Base-by-base conservation (phyloP, 2,888 invertebrate genomes). In the Sicus ferrugineus region DNA sequence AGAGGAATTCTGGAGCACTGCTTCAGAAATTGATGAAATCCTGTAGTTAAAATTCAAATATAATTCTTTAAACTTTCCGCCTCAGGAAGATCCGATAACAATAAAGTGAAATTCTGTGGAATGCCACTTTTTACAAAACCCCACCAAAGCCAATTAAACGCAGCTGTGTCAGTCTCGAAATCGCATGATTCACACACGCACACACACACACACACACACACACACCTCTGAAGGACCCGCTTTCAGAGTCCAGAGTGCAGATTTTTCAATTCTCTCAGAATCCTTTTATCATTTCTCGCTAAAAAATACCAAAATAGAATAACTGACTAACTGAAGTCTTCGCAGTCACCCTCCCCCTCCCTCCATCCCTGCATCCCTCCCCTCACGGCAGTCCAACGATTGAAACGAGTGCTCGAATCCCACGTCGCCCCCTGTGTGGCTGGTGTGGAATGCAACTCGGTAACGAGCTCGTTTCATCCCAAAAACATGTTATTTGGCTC, bases 111-210 rank as follows among this genome's bases (percentile, higher is more conserved):
- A 42, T 42, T 42, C n/a, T 42, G n/a, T 42, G 42, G n/a, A 42
- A 42, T 42, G 42, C 42, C 14, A n/a, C 14, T 14, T 42, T 42
- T 4, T n/a, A 42, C n/a, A n/a, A 42, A 42, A 34, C 54, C 3
- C 34, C n/a, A 21, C 26, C 28, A 26, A 5, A 5, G n/a, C 62
- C 62, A 62, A 62, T 62, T 62, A 62, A 28, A 46, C 46, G 26
- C 62, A 46, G 16, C 48, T 65, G 52, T 52, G 23, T 30, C 16
- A 52, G 65, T 52, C 52, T 61, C 26, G 26, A 62, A 62, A 3
- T 61, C 42, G 4, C 42, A 61, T 23, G 23, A 38, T 42, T 14
- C 61, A 61, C 3, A 3, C 42, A 50, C 28, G 63, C 23, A 56
- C 46, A 42, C 42, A 42, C 42, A 14, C 9, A 9, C 34, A 14